Base-by-base conservation (phyloP, 2,797 vertebrate genomes). In the Aldrovandia affinis region DNA sequence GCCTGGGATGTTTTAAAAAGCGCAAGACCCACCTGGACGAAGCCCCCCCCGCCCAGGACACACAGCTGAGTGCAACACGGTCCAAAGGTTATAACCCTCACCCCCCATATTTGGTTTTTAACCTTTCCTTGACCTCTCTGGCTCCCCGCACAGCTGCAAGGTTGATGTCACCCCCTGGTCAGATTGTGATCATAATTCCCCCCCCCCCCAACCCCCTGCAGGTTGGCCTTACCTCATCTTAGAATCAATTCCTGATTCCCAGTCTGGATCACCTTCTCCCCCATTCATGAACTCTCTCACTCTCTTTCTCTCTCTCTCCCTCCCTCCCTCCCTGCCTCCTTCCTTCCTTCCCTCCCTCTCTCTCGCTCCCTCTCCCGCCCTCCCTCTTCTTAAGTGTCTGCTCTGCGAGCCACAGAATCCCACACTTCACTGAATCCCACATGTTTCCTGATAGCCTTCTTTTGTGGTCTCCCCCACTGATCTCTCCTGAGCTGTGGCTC, bases 391-490 rank as follows among this genome's bases (percentile, higher is more conserved):
- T 87, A 85, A 36, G 55, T 30, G 33, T 65, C 18, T 54, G 33
- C 65, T 20, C 12, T 33, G 68, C 2, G 68, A 73, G 36, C 68
- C 68, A 36, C 68, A 33, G 68, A 73, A 73, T 73, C 70, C 44
- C 36, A 42, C 18, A 55, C 78, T 30, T 36, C n/a, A 83, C 81
- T 36, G 63, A 57, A 52, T 4, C 33, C 28, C 52, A 14, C 70
- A 83, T 39, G 55, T 20, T 73, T 55, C 36, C 57, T 65, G 25
- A 75, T 28, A 79, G 63, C n/a, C 75, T 57, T 80, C 81, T 77
- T 91, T 94, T 91, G 92, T 94, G 90, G 89, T 88, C 89, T 91
- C 90, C 92, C 65, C 90, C 89, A 92, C 91, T 92, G 36, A 75
- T 22, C 70, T 75, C 70, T 44, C 70, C 70, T 91, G 90, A 93